A percentile compares a stretch with the other conserved stretches of the same genome.
Conservation (phyloP, 1,140 invertebrate genomes). For the Drosophila gunungcola region DNA sequence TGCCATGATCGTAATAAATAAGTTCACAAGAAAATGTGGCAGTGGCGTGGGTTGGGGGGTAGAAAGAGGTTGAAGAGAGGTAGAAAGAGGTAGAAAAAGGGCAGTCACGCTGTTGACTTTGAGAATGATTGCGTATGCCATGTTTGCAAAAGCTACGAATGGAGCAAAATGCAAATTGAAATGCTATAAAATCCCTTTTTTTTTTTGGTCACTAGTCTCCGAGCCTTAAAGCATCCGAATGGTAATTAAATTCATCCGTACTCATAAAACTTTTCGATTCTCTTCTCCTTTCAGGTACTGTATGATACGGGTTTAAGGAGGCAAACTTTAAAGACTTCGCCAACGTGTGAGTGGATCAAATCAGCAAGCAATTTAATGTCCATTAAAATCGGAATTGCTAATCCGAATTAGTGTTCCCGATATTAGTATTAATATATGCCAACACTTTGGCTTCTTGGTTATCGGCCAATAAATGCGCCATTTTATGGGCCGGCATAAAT, state of each 20-base stretch:
- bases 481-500: slow-evolving; percentile 57
- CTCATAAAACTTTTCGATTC: not conserved
- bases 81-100: not conserved
- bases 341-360: not conserved
- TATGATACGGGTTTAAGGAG: not conserved
- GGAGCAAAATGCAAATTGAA: slow-evolving; percentile 16
- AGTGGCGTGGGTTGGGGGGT: not conserved
- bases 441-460: slow-evolving; percentile 34
- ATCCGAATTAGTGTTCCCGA: slow-evolving; percentile 29
- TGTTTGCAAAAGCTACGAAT: not conserved
- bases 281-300: slow-evolving; percentile 22
- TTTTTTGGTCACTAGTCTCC: not conserved
- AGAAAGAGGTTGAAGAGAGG: not conserved
- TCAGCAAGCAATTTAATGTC: slow-evolving; percentile 2
- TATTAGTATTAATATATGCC: slow-evolving; percentile 57
- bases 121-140: slow-evolving; percentile 7
- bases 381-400: slow-evolving; percentile 30
- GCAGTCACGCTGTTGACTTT: slow-evolving; percentile 15
- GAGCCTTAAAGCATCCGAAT: not conserved
- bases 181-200: not conserved
- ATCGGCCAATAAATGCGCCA: slow-evolving; percentile 35
- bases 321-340: not conserved
- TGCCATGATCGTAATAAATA: slow-evolving; percentile 42
- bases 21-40: slow-evolving; percentile 16
- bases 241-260: not conserved